phyloP scores from a whole-genome alignment of 2,888 invertebrate species.

The Lepidonotus clava region DNA sequence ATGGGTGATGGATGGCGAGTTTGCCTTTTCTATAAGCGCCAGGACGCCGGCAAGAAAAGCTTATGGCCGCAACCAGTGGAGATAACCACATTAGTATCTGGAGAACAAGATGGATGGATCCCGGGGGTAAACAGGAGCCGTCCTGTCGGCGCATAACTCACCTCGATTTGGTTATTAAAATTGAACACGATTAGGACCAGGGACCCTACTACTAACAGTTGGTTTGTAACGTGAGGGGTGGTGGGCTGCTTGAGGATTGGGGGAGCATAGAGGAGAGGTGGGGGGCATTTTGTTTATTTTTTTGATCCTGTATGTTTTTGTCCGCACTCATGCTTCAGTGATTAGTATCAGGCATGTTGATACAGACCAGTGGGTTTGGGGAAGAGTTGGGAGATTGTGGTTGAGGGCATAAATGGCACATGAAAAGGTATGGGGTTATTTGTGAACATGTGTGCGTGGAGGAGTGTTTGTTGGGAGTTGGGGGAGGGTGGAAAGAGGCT shows the following conservation, averaged over 20 bases:
- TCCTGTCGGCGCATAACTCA: background rate
- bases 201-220: background rate
- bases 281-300: too few species aligned
- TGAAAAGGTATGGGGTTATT: conserved; percentile 33
- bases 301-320: too few species aligned
- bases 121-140: conserved; percentile 12
- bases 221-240: background rate
- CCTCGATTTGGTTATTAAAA: conserved; percentile 32
- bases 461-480: too few species aligned
- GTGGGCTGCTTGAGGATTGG: background rate
- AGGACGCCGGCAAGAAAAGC: conserved; percentile 28
- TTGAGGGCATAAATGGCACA: background rate
- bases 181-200: background rate
- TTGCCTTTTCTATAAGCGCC: conserved; percentile 35
- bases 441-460: too few species aligned
- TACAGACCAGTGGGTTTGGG: too few species aligned
- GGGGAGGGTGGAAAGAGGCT: too few species aligned
- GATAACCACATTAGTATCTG: conserved; percentile 33
- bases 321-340: too few species aligned
- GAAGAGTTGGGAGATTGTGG: background rate
- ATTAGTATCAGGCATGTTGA: too few species aligned
- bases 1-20: conserved; percentile 28
- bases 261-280: background rate
- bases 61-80: background rate
- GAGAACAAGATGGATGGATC: conserved; percentile 30